Conservation (phyloP, 2,113 vertebrate genomes). For the Nycticryphes semicollaris region DNA sequence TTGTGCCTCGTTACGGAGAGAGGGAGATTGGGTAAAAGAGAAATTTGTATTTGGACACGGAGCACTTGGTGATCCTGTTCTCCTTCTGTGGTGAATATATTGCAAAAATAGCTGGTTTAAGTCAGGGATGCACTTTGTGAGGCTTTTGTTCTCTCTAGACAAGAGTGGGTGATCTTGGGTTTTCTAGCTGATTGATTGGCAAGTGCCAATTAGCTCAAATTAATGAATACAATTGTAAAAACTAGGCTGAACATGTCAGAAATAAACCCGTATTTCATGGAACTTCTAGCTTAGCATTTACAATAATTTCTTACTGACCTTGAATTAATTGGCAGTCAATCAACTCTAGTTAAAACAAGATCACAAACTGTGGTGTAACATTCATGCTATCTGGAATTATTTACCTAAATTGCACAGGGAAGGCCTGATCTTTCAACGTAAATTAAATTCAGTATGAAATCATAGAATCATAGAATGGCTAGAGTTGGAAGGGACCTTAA, state of each 20-base stretch:
- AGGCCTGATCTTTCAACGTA: background rate
- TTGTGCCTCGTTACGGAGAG: background rate
- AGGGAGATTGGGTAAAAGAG: background rate
- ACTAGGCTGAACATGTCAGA: background rate
- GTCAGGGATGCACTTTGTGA: background rate
- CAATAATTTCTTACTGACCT: background rate
- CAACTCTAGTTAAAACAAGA: background rate
- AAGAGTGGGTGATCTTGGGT: background rate
- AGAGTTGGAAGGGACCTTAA: no score
- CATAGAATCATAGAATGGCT: background rate
- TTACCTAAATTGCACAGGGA: background rate
- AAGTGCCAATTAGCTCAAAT: conserved; percentile 2
- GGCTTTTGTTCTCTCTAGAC: background rate
- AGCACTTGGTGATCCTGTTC: background rate
- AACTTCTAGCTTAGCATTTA: background rate
- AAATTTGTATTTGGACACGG: background rate
- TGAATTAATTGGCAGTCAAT: background rate
- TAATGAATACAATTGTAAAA: conserved; percentile 16
- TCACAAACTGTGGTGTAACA: background rate
- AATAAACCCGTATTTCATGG: background rate
- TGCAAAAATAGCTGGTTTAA: background rate
- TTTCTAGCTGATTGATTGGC: conserved; percentile 1
- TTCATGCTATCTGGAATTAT: background rate
- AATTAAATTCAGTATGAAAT: background rate
- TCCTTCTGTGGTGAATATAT: background rate